phyloP scores from a whole-genome alignment of 2,113 vertebrate genomes.

The Ovis aries region DNA sequence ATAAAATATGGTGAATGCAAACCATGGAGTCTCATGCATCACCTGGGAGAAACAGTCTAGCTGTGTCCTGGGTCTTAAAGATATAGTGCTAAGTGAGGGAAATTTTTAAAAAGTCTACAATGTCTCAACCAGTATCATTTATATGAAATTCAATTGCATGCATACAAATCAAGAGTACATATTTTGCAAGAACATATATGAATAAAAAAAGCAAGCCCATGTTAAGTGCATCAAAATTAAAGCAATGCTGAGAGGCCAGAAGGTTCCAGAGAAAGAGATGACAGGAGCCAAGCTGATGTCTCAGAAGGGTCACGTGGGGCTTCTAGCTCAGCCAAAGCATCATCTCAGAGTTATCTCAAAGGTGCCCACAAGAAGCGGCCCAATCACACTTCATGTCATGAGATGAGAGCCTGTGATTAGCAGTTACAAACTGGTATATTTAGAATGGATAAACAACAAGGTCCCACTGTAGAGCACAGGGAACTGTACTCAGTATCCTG shows the following conservation, averaged over 20 bases:
- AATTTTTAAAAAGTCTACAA: not conserved
- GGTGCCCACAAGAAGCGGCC: rapidly evolving
- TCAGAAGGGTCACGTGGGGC: not conserved
- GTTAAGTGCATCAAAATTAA: not conserved
- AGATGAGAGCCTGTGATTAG: not conserved
- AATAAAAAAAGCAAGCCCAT: not conserved
- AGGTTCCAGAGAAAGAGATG: not conserved
- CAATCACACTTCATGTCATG: too few relatives aligned
- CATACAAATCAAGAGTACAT: not conserved
- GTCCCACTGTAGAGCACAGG: not conserved
- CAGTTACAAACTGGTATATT: not conserved
- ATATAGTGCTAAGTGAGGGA: not conserved
- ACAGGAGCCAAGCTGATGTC: not conserved
- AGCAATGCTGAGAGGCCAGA: not conserved
- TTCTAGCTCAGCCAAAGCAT: not conserved
- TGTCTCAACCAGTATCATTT: not conserved
- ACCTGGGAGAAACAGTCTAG: not conserved
- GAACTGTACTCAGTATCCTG: not conserved
- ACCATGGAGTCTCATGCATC: not conserved
- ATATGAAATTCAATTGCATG: not conserved
- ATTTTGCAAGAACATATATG: not conserved
- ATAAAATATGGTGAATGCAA: not conserved
- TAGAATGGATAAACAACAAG: not conserved
- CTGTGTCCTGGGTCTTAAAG: not conserved
- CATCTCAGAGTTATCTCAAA: not conserved